Base-by-base conservation (phyloP, 2,888 invertebrate species). In the Lycia hirtaria region DNA sequence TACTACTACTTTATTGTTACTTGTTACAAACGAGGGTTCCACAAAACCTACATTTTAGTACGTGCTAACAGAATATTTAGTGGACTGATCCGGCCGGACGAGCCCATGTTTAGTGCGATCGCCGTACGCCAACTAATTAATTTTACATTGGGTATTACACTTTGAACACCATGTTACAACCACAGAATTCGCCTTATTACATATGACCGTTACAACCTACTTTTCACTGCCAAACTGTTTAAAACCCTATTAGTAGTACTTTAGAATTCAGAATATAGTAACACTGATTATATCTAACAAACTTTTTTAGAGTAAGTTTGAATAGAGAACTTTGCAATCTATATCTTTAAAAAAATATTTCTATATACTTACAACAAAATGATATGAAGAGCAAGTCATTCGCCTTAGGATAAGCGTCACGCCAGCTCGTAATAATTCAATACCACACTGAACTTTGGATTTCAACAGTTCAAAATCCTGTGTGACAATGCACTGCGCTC, bases 21-120 rank as follows among this genome's bases (percentile, higher is more conserved):
- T 19, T n/a, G 4, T 19, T 4, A 37, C 37, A 37, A 19, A 5
- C 38, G 14, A 2, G 19, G 37, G 24, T 38, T 12, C 26, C 26
- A 41, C 41, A 41, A 19, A 30, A 44, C 12, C 4, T 12, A 30
- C 47, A 12, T 35, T 22, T 24, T n/a, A 40, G 12, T 12, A 9
- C 10, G 22, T 30, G 47, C 30, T 14, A 22, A 55, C 48, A 41
- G 30, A 45, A 48, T 57, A 57, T 52, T 60, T 47, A 51, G 56
- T 41, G 26, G 30, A 40, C 54, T 58, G 51, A 57, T 40, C 50
- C 20, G 19, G 41, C 41, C 28, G 20, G 56, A 37, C 22, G 32
- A 51, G 47, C 35, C 19, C 19, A 30, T 19, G 33, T 45, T 56
- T 55, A 55, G 51, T 47, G 30, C 57, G 59, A 62, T 59, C 58